Percentiles rank a stretch among this genome's conserved stretches.
These are phyloP conservation scores for Dasyornis broadbenti DNA, from an alignment of 2,113 vertebrate species.

Conservation along the genomic window DNA sequence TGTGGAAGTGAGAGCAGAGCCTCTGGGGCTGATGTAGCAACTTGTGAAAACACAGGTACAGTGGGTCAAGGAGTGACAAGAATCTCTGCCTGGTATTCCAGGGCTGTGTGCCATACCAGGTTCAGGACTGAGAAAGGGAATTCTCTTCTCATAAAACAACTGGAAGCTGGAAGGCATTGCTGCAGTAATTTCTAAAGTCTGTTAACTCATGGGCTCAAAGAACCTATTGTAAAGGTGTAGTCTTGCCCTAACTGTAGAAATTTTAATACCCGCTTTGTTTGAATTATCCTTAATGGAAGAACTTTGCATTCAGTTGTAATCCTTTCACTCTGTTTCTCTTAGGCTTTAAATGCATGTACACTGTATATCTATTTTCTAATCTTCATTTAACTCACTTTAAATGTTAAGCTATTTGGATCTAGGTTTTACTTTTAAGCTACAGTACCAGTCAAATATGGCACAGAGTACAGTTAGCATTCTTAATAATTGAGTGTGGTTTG, in stretches of 20 bases:
- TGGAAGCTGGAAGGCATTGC: background rate
- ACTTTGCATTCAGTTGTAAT: background rate
- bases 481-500: conserved; percentile 43
- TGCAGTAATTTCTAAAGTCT: background rate
- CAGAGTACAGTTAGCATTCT: background rate
- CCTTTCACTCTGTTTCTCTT: background rate
- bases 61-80: background rate
- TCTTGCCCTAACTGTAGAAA: background rate
- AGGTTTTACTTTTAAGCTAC: background rate
- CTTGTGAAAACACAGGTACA: background rate
- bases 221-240: background rate
- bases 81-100: background rate
- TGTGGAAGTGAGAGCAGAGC: background rate
- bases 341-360: background rate
- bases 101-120: no score
- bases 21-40: background rate
- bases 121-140: background rate
- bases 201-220: background rate
- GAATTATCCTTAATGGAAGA: background rate
- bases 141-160: background rate
- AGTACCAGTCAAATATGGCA: background rate
- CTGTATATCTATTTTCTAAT: background rate
- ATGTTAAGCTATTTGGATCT: background rate
- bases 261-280: background rate
- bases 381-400: background rate